phyloP scores from a whole-genome alignment of 2,113 vertebrate genomes.

The Pelmatolapia mariae region DNA sequence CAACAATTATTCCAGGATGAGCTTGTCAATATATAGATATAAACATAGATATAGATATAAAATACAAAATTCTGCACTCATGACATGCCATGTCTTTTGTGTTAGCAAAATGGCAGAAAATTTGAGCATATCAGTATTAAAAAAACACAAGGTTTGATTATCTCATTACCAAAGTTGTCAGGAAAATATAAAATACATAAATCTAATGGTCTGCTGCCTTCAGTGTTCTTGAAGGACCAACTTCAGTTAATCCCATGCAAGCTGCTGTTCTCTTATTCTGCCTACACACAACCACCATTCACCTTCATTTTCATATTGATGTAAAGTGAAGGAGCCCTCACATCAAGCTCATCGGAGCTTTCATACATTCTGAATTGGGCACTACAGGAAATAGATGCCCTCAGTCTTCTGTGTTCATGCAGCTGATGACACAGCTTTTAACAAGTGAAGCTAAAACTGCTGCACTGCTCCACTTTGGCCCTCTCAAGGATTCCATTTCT shows the following conservation, averaged over 20 bases:
- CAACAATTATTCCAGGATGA: not conserved
- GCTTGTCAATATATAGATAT: not conserved
- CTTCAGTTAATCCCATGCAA: not conserved
- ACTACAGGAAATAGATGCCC: slow-evolving; percentile 22
- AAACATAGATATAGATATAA: not conserved
- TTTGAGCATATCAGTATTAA: not conserved
- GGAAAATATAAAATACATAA: slow-evolving; percentile 7
- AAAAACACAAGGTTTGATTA: not conserved
- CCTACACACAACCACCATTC: not conserved
- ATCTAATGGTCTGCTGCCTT: not conserved
- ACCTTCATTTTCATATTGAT: slow-evolving; percentile 21
- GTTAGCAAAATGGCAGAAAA: not conserved
- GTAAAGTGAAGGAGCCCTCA: slow-evolving; percentile 1
- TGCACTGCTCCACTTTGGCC: slow-evolving; percentile 16
- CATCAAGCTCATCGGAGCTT: not conserved
- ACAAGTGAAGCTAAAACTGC: slow-evolving; percentile 18
- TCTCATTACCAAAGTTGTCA: not conserved
- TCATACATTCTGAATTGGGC: not conserved
- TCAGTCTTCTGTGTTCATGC: not conserved
- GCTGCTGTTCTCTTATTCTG: not conserved
- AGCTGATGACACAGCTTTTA: slow-evolving; percentile 3
- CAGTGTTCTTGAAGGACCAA: not conserved
- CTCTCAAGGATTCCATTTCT: slow-evolving; percentile 46
- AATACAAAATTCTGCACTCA: not conserved
- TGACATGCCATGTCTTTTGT: not conserved